Conservation (phyloP, 2,113 vertebrate species). For the Hypomesus transpacificus region DNA sequence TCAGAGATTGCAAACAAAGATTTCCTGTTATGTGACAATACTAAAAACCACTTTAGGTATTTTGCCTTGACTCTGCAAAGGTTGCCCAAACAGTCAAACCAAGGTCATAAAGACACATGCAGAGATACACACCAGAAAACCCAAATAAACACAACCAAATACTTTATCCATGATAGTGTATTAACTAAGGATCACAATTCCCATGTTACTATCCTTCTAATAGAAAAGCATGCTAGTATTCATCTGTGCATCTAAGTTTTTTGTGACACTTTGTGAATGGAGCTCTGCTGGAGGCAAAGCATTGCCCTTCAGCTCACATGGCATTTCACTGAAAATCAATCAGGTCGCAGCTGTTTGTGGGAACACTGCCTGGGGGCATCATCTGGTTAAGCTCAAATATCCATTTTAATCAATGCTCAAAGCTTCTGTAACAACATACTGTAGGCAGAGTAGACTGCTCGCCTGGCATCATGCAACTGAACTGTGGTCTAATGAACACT, state of each 20-base stretch:
- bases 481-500: not conserved
- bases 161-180: not conserved
- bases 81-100: not conserved
- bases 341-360: slow-evolving; percentile 56
- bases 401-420: slow-evolving; percentile 51
- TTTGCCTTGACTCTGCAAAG: not conserved
- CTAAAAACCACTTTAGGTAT: no score
- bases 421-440: slow-evolving; percentile 15
- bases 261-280: slow-evolving; percentile 58
- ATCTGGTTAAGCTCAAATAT: slow-evolving; percentile 56
- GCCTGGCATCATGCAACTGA: slow-evolving; percentile 14
- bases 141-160: not conserved
- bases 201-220: not conserved
- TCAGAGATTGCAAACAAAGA: no score
- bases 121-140: not conserved
- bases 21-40: no score
- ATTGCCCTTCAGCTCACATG: slow-evolving; percentile 62
- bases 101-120: not conserved
- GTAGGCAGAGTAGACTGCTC: no score
- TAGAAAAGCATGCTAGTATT: not conserved
- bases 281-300: slow-evolving; percentile 48
- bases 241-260: slow-evolving; percentile 12
- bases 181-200: not conserved
- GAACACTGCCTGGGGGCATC: slow-evolving; percentile 45
- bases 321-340: slow-evolving; percentile 64